A percentile compares a stretch with the other conserved stretches of the same genome.
Evolutionary conservation across 2,797 vertebrate species (phyloP).

Genomic region (Tachyglossus aculeatus): DNA sequence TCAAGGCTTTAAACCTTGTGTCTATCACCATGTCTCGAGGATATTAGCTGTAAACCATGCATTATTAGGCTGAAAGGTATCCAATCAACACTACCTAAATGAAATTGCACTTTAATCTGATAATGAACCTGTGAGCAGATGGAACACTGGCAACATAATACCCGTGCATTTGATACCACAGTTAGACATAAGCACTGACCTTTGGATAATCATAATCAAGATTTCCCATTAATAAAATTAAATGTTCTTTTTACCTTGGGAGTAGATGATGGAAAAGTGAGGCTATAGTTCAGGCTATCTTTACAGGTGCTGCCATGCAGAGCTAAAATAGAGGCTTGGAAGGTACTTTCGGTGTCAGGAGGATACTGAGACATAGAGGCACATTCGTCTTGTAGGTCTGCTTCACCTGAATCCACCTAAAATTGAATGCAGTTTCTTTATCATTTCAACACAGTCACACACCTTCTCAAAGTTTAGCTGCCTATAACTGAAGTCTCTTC

Average conservation of each 20-base stretch:
- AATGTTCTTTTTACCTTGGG: slow-evolving; percentile 79
- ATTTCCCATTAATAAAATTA: slow-evolving; percentile 23
- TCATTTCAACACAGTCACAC: slow-evolving; percentile 25
- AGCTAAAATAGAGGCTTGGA: slow-evolving; percentile 84
- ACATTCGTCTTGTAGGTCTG: slow-evolving; percentile 83
- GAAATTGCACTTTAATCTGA: slow-evolving; percentile 21
- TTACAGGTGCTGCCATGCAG: slow-evolving; percentile 82
- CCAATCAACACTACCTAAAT: neutral
- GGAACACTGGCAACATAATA: slow-evolving; percentile 5
- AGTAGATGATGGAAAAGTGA: slow-evolving; percentile 75
- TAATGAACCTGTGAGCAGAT: slow-evolving; percentile 12
- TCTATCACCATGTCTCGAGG: neutral
- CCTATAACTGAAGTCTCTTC: neutral
- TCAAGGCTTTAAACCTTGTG: neutral
- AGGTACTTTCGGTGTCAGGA: slow-evolving; percentile 78
- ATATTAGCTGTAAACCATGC: neutral
- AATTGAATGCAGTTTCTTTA: slow-evolving; percentile 60
- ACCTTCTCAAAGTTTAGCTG: slow-evolving; percentile 23
- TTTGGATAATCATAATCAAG: neutral
- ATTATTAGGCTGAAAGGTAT: neutral
- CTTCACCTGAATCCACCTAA: slow-evolving; percentile 88
- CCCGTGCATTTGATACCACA: neutral
- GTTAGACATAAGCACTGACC: neutral
- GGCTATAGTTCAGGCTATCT: slow-evolving; percentile 73
- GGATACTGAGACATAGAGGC: slow-evolving; percentile 77